A percentile compares a stretch with the other conserved stretches of the same genome.
Evolutionary conservation across 2,113 vertebrate species (phyloP).

Genomic region (Pelobates fuscus): DNA sequence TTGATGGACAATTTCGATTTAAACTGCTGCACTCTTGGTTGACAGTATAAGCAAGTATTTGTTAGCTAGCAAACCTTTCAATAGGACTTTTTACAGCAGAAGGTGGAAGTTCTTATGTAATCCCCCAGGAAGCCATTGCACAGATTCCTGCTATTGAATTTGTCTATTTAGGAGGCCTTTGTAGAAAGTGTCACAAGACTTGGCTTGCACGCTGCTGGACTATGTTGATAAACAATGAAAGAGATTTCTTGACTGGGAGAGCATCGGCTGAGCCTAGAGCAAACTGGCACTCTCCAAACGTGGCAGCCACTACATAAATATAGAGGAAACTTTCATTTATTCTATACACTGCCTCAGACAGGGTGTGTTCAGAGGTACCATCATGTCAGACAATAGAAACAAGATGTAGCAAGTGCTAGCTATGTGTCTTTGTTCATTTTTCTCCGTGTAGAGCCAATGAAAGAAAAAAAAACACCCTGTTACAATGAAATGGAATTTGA

Average conservation of each 20-base stretch:
- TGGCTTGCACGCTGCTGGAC: too few species aligned
- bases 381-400: slow-evolving; percentile 19
- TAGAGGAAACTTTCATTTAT: slow-evolving; percentile 21
- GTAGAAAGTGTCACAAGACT: slow-evolving; percentile 62
- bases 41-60: too few species aligned
- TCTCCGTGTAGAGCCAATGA: too few species aligned
- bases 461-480: too few species aligned
- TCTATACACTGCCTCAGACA: slow-evolving; percentile 35
- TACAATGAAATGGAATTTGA: too few species aligned
- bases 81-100: too few species aligned
- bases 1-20: too few species aligned
- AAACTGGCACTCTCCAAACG: slow-evolving; percentile 14
- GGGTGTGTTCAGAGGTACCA: slow-evolving; percentile 21
- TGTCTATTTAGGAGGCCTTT: slow-evolving; percentile 57
- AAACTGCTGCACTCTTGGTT: too few species aligned
- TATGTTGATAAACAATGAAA: slow-evolving; percentile 55
- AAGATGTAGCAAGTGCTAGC: slow-evolving; percentile 19
- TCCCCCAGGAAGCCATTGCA: slow-evolving; percentile 55
- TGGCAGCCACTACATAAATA: slow-evolving; percentile 39
- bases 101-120: slow-evolving; percentile 58
- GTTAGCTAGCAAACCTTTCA: too few species aligned
- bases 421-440: slow-evolving; percentile 7
- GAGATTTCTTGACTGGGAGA: slow-evolving; percentile 51
- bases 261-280: slow-evolving; percentile 51
- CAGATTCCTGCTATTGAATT: slow-evolving; percentile 66